phyloP scores from a whole-genome alignment of 1,140 invertebrate genomes.

The Drosophila burlai region DNA sequence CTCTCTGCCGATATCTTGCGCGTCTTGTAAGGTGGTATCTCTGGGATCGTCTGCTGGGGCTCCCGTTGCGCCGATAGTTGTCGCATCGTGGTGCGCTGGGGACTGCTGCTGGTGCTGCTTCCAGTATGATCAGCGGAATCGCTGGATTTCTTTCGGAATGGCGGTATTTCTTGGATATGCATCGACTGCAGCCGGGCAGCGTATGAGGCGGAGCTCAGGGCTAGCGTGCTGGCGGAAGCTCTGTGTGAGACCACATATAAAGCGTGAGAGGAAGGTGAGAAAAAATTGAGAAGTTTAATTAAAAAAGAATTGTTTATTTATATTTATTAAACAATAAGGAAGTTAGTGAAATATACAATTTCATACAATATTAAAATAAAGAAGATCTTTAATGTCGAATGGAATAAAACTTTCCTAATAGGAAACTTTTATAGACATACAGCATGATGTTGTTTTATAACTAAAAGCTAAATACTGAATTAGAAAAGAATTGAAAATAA shows the following conservation, averaged over 20 bases:
- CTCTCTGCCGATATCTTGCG: conserved; percentile 86
- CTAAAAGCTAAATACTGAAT: background rate
- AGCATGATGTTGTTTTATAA: background rate
- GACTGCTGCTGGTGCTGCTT: conserved; percentile 80
- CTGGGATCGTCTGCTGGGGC: conserved; percentile 80
- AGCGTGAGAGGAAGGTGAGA: conserved; percentile 21
- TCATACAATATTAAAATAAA: too few relatives aligned
- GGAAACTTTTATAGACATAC: background rate
- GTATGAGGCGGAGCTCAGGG: conserved; percentile 70
- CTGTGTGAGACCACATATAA: conserved; percentile 56
- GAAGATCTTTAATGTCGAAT: background rate
- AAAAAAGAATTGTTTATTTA: background rate
- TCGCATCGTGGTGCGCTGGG: conserved; percentile 59
- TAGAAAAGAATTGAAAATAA: background rate
- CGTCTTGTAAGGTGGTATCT: conserved; percentile 86
- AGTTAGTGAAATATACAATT: background rate
- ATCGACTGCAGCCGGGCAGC: conserved; percentile 75
- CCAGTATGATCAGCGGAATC: conserved; percentile 76
- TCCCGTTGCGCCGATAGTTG: conserved; percentile 63
- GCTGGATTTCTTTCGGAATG: conserved; percentile 85
- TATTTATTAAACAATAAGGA: background rate
- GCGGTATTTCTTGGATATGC: conserved; percentile 86
- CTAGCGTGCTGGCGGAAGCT: conserved; percentile 76
- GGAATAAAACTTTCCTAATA: background rate
- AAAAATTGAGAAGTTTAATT: conserved; percentile 14